Percentiles rank a stretch among this genome's conserved stretches.
Evolutionary conservation across 2,888 invertebrate species (phyloP).

Genomic region (Hydropsyche betteni): DNA sequence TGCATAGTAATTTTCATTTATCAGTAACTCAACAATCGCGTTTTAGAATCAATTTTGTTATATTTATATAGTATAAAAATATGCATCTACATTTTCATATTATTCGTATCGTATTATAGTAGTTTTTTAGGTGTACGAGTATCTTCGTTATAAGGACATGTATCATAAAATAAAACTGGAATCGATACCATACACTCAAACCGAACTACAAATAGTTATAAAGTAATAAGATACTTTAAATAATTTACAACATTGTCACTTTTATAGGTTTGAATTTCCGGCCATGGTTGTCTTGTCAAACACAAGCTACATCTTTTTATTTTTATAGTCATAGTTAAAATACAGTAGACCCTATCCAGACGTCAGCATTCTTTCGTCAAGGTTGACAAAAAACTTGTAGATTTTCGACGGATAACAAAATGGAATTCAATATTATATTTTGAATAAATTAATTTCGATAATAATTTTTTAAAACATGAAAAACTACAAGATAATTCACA

Average conservation of each 20-base stretch:
- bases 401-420: slow-evolving; percentile 1
- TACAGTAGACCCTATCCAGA: slow-evolving; percentile 29
- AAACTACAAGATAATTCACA: too few relatives aligned
- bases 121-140: too few relatives aligned
- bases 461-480: too few relatives aligned
- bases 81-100: too few relatives aligned
- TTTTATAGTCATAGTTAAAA: slow-evolving; percentile 41
- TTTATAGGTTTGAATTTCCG: slow-evolving; percentile 47
- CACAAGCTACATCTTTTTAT: slow-evolving; percentile 8
- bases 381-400: slow-evolving; percentile 28
- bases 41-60: too few relatives aligned
- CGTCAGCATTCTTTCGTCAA: slow-evolving; percentile 14
- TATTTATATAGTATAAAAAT: too few relatives aligned
- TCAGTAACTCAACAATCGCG: too few relatives aligned
- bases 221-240: slow-evolving; percentile 43
- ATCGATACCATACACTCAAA: slow-evolving; percentile 14
- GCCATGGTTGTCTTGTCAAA: slow-evolving; percentile 26
- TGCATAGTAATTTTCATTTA: too few relatives aligned
- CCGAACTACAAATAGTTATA: slow-evolving; percentile 30
- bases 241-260: slow-evolving; percentile 49
- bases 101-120: too few relatives aligned
- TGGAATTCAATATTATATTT: slow-evolving; percentile 9
- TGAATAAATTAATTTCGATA: too few relatives aligned
- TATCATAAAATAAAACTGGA: slow-evolving; percentile 28
- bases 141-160: background rate